phyloP scores from a whole-genome alignment of 2,888 invertebrate genomes.

The Archaeoteleia sp. region DNA sequence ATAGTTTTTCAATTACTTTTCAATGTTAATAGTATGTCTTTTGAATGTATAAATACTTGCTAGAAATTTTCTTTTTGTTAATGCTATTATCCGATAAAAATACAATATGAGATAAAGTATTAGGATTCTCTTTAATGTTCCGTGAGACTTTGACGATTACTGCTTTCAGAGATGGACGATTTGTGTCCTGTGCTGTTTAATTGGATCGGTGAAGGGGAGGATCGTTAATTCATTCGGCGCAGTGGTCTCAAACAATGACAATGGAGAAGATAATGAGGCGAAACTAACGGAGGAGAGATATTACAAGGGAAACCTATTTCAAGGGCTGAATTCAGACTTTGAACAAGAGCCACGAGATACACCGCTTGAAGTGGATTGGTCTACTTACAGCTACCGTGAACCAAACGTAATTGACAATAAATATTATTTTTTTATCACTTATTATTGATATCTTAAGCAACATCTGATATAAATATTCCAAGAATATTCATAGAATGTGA shows the following conservation, averaged over 20 bases:
- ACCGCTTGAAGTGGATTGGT: slow-evolving; percentile 71
- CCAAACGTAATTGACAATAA: slow-evolving; percentile 70
- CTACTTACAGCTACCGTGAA: slow-evolving; percentile 71
- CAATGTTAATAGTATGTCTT: too few relatives aligned
- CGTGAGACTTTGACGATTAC: not conserved
- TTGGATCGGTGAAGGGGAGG: slow-evolving; percentile 23
- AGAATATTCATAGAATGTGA: too few relatives aligned
- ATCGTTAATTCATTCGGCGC: slow-evolving; percentile 16
- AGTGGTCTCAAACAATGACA: not conserved
- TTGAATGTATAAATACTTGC: too few relatives aligned
- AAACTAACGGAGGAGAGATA: slow-evolving; percentile 10
- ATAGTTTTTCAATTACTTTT: too few relatives aligned
- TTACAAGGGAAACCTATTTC: slow-evolving; percentile 8
- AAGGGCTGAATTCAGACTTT: not conserved
- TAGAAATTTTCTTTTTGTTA: slow-evolving; percentile 10
- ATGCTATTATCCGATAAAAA: slow-evolving; percentile 7
- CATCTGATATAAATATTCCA: not conserved
- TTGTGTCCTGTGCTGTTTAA: slow-evolving; percentile 27
- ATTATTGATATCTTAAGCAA: not conserved
- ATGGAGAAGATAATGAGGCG: slow-evolving; percentile 11
- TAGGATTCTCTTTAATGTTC: too few relatives aligned
- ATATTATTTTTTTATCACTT: slow-evolving; percentile 19
- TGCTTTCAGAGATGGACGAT: slow-evolving; percentile 12
- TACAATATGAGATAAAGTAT: too few relatives aligned
- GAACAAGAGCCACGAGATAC: slow-evolving; percentile 49